These are phyloP conservation scores for Osmerus mordax DNA, from an alignment of 2,113 vertebrate genomes.

Conservation along the genomic window DNA sequence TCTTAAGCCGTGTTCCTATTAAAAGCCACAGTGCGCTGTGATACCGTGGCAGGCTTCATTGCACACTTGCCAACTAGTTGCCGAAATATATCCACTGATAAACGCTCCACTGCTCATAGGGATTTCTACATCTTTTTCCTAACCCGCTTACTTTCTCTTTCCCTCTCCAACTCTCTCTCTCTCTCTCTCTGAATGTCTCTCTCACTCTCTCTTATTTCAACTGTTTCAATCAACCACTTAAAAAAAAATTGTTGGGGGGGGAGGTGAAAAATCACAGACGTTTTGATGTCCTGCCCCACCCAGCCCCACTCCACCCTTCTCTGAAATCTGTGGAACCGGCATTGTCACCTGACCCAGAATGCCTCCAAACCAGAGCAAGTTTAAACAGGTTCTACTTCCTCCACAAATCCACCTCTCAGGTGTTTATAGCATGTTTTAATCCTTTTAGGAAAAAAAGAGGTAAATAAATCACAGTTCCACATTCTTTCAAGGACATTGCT, in stretches of 20 bases:
- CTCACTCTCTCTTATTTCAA: background rate
- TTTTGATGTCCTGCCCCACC: slow-evolving; percentile 23
- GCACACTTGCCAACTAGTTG: slow-evolving; percentile 64
- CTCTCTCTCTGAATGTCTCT: background rate
- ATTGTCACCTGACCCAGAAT: slow-evolving; percentile 29
- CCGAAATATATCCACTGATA: slow-evolving; percentile 60
- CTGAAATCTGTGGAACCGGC: slow-evolving; percentile 1
- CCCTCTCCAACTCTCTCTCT: background rate
- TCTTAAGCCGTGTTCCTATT: slow-evolving; percentile 75
- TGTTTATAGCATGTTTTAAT: slow-evolving; percentile 25
- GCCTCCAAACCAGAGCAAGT: slow-evolving; percentile 5
- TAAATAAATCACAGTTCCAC: background rate
- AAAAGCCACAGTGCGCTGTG: slow-evolving; percentile 64
- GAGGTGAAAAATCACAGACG: slow-evolving; percentile 9
- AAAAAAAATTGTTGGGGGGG: background rate
- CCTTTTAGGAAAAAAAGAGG: slow-evolving; percentile 10
- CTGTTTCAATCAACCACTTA: slow-evolving; percentile 20
- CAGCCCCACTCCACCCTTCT: slow-evolving; percentile 22
- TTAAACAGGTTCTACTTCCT: slow-evolving; percentile 28
- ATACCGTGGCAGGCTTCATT: slow-evolving; percentile 64
- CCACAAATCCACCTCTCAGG: slow-evolving; percentile 28
- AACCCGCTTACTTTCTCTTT: background rate
- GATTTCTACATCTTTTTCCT: slow-evolving; percentile 54
- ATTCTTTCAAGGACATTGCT: slow-evolving; percentile 2
- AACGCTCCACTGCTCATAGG: slow-evolving; percentile 58